These are phyloP conservation scores for Dynastes tityus DNA, from an alignment of 2,888 invertebrate genomes.

Conservation along the genomic window DNA sequence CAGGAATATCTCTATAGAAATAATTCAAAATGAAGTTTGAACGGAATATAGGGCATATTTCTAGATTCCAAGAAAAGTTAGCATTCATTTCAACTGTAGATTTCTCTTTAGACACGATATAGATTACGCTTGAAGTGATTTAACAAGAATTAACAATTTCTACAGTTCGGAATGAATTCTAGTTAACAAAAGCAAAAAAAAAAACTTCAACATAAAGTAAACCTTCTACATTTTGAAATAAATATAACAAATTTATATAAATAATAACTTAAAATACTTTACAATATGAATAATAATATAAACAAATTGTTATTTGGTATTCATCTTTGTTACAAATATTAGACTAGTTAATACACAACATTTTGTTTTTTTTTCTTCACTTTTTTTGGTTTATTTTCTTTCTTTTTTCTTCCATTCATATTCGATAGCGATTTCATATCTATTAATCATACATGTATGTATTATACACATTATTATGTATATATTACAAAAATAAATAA, in stretches of 20 bases:
- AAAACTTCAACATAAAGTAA: constrained; percentile 9
- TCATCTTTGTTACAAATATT: constrained; percentile 46
- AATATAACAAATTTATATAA: constrained; percentile 25
- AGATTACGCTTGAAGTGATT: too few relatives aligned
- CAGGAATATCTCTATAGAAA: constrained; percentile 32
- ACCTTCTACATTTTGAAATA: constrained; percentile 14
- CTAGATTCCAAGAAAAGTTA: neutral
- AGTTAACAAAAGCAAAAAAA: constrained; percentile 3
- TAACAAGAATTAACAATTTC: neutral
- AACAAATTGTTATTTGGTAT: constrained; percentile 42
- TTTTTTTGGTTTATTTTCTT: neutral
- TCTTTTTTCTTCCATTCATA: constrained; percentile 13
- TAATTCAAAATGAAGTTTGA: neutral
- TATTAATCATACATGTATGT: constrained; percentile 24
- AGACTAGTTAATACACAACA: constrained; percentile 46
- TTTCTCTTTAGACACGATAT: neutral
- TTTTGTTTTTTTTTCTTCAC: constrained; percentile 9
- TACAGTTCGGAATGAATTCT: constrained; percentile 35
- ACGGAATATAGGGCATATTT: neutral
- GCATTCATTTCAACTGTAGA: constrained; percentile 36
- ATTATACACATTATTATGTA: constrained; percentile 22
- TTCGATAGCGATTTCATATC: constrained; percentile 32
- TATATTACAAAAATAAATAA: constrained; percentile 48
- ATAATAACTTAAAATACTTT: constrained; percentile 22
- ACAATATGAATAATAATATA: constrained; percentile 20